Evolutionary conservation across 2,797 vertebrate species (phyloP).

Genomic region (Dryobates pubescens): DNA sequence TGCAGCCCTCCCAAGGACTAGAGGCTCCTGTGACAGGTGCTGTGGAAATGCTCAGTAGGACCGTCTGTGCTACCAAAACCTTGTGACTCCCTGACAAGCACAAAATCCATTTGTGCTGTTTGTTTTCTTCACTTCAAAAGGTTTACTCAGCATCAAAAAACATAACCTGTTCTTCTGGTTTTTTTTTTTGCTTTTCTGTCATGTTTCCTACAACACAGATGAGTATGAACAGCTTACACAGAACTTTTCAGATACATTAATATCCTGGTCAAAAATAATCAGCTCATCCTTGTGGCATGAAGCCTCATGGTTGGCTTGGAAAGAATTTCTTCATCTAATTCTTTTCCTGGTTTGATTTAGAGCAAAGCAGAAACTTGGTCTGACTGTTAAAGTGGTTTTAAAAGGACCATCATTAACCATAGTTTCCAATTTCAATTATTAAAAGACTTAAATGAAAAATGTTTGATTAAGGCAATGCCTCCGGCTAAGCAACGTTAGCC

Average conservation of each 20-base stretch:
- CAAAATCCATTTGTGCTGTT: background rate
- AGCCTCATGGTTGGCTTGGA: background rate
- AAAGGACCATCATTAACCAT: background rate
- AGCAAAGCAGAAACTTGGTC: background rate
- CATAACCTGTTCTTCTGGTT: background rate
- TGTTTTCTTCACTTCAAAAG: background rate
- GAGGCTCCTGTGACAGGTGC: background rate
- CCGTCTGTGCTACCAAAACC: background rate
- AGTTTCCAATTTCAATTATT: constrained; percentile 13
- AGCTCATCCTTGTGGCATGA: background rate
- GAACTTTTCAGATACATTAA: background rate
- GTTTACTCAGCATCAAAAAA: background rate
- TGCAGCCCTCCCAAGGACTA: background rate
- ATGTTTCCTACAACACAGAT: background rate
- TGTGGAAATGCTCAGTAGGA: background rate
- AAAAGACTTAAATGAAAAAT: constrained; percentile 1
- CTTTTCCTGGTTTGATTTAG: constrained; percentile 3
- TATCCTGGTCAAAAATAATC: background rate
- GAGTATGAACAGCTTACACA: background rate
- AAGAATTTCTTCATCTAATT: constrained; percentile 11
- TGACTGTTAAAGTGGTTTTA: constrained; percentile 17
- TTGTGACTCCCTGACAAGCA: background rate
- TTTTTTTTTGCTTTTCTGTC: background rate
- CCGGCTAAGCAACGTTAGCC: background rate
- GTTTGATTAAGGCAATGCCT: constrained; percentile 6